A percentile compares a stretch with the other conserved stretches of the same genome.
These are phyloP conservation scores for Heliconius ethilla DNA, from an alignment of 2,888 invertebrate genomes.

Conservation along the genomic window DNA sequence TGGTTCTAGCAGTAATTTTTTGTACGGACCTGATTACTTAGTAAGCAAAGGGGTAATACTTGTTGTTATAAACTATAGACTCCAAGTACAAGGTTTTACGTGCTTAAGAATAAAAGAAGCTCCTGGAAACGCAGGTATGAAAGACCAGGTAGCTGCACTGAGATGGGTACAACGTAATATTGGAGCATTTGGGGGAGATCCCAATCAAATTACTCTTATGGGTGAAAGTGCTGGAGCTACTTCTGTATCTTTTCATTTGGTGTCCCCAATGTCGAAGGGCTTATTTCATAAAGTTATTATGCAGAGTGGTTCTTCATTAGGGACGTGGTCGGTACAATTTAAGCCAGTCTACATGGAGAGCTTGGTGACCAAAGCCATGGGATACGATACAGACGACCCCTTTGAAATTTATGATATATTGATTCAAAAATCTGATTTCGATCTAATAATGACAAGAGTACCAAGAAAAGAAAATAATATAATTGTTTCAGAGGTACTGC, in stretches of 20 bases:
- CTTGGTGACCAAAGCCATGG: conserved; percentile 63
- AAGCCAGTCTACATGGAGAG: conserved; percentile 63
- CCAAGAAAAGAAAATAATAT: conserved; percentile 59
- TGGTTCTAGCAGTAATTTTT: conserved; percentile 57
- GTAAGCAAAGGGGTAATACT: conserved; percentile 63
- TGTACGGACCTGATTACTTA: conserved; percentile 68
- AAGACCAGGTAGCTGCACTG: conserved; percentile 68
- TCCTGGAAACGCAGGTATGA: conserved; percentile 69
- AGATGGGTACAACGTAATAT: conserved; percentile 67
- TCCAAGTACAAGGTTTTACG: conserved; percentile 67
- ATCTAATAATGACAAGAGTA: conserved; percentile 62
- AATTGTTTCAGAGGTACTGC: conserved; percentile 61
- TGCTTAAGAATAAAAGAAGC: conserved; percentile 67
- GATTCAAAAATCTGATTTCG: conserved; percentile 58
- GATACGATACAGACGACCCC: conserved; percentile 58
- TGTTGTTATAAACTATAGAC: conserved; percentile 69
- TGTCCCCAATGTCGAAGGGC: conserved; percentile 69
- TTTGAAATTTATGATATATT: conserved; percentile 61
- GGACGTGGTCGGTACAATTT: conserved; percentile 65
- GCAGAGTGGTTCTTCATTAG: conserved; percentile 68
- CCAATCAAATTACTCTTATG: conserved; percentile 65
- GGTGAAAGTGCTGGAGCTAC: conserved; percentile 72
- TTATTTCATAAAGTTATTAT: conserved; percentile 69
- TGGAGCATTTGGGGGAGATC: conserved; percentile 64
- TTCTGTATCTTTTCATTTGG: conserved; percentile 64